Percentiles rank a stretch among this genome's conserved stretches.
These are phyloP conservation scores for Aphrophora alni DNA, from an alignment of 2,888 invertebrate species.

Conservation along the genomic window DNA sequence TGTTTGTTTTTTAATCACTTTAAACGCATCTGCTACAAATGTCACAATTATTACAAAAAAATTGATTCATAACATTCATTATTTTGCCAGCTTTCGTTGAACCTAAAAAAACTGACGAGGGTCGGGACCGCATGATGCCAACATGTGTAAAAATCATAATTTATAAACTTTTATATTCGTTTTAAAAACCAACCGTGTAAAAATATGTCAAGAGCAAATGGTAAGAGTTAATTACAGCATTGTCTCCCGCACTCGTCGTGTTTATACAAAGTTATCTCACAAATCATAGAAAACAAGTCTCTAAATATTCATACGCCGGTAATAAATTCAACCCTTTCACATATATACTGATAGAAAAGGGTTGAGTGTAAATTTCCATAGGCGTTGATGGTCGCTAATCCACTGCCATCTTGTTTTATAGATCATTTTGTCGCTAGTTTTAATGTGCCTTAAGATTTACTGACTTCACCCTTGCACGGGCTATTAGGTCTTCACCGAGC, in stretches of 20 bases:
- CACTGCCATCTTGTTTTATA: background rate
- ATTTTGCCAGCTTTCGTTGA: background rate
- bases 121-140: background rate
- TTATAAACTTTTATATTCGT: background rate
- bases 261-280: background rate
- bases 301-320: background rate
- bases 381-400: constrained; percentile 4
- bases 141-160: background rate
- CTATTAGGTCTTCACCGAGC: background rate
- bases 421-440: constrained; percentile 3
- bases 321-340: background rate
- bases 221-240: background rate
- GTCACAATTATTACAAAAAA: background rate
- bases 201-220: background rate
- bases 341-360: background rate
- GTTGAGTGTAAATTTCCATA: background rate
- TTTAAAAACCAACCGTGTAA: background rate
- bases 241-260: background rate
- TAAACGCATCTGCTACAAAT: background rate
- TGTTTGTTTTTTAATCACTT: background rate
- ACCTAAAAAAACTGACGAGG: background rate
- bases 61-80: background rate
- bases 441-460: background rate
- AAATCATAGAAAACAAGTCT: background rate
- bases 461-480: background rate